Percentiles rank a stretch among this genome's conserved stretches.
Evolutionary conservation across 2,797 vertebrate genomes (phyloP).

Genomic region (Odontamblyopus rebecca): DNA sequence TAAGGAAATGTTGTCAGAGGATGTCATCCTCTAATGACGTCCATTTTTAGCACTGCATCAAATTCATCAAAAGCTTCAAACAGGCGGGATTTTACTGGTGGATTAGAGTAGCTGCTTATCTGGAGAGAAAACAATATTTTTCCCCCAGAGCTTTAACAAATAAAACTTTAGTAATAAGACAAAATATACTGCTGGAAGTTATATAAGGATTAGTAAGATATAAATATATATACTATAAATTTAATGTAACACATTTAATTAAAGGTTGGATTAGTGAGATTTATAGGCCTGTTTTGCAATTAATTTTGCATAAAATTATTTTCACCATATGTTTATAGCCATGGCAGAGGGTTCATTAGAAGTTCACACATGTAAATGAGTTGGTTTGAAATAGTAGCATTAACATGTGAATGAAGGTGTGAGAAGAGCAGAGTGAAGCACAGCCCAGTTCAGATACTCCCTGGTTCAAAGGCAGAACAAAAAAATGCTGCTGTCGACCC

Average conservation of each 20-base stretch:
- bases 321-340: too few species aligned
- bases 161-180: background rate
- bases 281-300: too few species aligned
- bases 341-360: background rate
- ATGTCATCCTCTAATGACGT: constrained; percentile 33
- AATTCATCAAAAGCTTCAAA: constrained; percentile 36
- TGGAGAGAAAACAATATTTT: background rate
- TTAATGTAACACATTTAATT: too few species aligned
- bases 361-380: background rate
- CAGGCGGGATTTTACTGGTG: constrained; percentile 2
- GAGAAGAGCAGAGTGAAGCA: too few species aligned
- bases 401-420: too few species aligned
- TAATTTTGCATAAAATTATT: too few species aligned
- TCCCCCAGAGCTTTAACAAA: background rate
- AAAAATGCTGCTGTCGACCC: too few species aligned
- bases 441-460: too few species aligned
- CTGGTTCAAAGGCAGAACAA: too few species aligned
- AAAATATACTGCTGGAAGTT: background rate
- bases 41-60: constrained; percentile 41
- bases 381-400: too few species aligned
- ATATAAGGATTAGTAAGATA: background rate
- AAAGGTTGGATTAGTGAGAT: too few species aligned
- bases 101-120: background rate
- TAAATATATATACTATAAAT: too few species aligned
- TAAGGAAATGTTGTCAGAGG: constrained; percentile 45